Evolutionary conservation across 2,797 vertebrate species (phyloP).

Genomic region (Nothura maculosa): DNA sequence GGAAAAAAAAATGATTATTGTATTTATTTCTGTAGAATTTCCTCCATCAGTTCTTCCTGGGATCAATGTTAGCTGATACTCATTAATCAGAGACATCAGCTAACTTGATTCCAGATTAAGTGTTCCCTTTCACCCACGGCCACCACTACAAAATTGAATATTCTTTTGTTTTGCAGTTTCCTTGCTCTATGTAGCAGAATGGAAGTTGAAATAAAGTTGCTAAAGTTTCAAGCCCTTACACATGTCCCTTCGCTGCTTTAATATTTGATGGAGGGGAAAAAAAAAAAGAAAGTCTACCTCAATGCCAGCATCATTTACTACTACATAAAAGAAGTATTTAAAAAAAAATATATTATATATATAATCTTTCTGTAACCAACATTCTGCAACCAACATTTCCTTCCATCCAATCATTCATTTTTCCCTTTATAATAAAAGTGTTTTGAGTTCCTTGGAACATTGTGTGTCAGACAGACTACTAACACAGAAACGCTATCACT

Average conservation of each 20-base stretch:
- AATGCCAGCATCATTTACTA: constrained; percentile 42
- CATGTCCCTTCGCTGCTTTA: constrained; percentile 23
- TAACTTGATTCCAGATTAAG: constrained; percentile 57
- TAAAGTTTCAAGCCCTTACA: constrained; percentile 69
- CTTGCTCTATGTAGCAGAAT: constrained; percentile 61
- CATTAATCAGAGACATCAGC: constrained; percentile 37
- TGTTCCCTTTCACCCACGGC: neutral
- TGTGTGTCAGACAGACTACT: constrained; percentile 84
- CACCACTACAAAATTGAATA: neutral
- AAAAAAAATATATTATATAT: too few species aligned
- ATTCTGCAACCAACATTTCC: neutral
- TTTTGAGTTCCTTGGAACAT: constrained; percentile 79
- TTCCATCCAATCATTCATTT: neutral
- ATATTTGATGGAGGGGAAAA: neutral
- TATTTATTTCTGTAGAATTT: constrained; percentile 48
- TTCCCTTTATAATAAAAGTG: constrained; percentile 70
- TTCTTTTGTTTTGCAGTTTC: constrained; percentile 41
- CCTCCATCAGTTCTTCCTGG: constrained; percentile 51
- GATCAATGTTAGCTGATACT: constrained; percentile 50
- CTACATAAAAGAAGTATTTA: constrained; percentile 51
- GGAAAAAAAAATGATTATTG: constrained; percentile 43
- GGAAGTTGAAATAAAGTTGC: constrained; percentile 12
- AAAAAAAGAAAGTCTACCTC: neutral
- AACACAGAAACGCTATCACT: constrained; percentile 83
- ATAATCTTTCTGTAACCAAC: too few species aligned